Conservation (phyloP, 1,140 invertebrate genomes). For the Armadillidium nasatum region DNA sequence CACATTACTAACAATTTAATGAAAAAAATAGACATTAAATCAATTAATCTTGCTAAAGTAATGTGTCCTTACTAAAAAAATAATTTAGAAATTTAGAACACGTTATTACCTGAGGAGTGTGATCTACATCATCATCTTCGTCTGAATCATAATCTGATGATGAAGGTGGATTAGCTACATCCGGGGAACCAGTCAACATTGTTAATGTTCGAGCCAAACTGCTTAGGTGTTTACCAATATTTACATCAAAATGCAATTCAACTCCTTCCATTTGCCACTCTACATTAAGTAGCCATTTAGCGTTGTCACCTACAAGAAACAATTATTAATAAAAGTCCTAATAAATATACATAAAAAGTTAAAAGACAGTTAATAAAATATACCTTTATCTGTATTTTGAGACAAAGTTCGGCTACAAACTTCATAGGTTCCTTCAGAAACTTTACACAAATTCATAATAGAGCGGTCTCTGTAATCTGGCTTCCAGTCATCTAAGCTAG, state of each 20-base stretch:
- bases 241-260: constrained; percentile 92
- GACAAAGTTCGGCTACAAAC: constrained; percentile 87
- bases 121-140: constrained; percentile 42
- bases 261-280: constrained; percentile 99
- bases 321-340: constrained; percentile 15
- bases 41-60: too few species aligned
- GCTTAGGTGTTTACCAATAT: constrained; percentile 90
- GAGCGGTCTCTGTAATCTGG: constrained; percentile 73
- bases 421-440: constrained; percentile 97
- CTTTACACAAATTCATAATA: constrained; percentile 91
- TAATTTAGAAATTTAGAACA: constrained; percentile 47
- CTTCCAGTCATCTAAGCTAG: constrained; percentile 94
- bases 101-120: constrained; percentile 61
- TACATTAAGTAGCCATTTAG: constrained; percentile 96
- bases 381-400: constrained; percentile 41
- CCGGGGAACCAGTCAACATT: constrained; percentile 73
- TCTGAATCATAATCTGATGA: constrained; percentile 40
- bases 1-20: too few species aligned
- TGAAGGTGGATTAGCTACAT: constrained; percentile 67
- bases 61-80: too few species aligned
- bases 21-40: too few species aligned
- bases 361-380: not conserved
- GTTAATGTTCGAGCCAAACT: constrained; percentile 91
- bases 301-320: constrained; percentile 64
- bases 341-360: not conserved